phyloP scores from a whole-genome alignment of 2,113 vertebrate species.

The Notarius lentiginosus region DNA sequence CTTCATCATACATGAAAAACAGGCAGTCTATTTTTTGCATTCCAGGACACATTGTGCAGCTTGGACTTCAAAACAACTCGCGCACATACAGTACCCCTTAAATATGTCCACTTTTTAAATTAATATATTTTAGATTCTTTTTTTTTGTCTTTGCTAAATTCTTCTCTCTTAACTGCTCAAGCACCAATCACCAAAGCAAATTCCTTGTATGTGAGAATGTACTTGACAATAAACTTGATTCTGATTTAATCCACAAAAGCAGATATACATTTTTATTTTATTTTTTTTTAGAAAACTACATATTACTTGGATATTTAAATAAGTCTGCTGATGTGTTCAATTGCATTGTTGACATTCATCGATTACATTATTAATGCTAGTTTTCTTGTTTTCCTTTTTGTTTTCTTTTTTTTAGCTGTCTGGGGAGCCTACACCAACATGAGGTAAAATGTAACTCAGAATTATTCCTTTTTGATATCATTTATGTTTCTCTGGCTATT shows the following conservation, averaged over 20 bases:
- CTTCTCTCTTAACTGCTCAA: too few relatives aligned
- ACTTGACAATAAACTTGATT: neutral
- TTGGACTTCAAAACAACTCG: too few relatives aligned
- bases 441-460: slow-evolving; percentile 63
- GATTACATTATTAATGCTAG: neutral
- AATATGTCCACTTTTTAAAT: too few relatives aligned
- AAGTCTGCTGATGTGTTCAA: neutral
- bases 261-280: neutral
- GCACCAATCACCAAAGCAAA: too few relatives aligned
- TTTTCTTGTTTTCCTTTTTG: neutral
- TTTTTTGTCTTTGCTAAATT: too few relatives aligned
- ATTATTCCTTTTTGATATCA: neutral
- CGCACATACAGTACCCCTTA: too few relatives aligned
- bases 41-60: too few relatives aligned
- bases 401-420: slow-evolving; percentile 68
- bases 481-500: neutral
- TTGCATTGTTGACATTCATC: neutral
- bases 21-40: too few relatives aligned
- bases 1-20: too few relatives aligned
- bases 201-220: neutral
- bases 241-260: neutral
- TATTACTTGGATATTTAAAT: too few relatives aligned
- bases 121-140: too few relatives aligned
- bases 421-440: slow-evolving; percentile 78
- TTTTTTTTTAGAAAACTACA: neutral